Base-by-base conservation (phyloP, 2,113 vertebrate genomes). In the Seriola dumerili region DNA sequence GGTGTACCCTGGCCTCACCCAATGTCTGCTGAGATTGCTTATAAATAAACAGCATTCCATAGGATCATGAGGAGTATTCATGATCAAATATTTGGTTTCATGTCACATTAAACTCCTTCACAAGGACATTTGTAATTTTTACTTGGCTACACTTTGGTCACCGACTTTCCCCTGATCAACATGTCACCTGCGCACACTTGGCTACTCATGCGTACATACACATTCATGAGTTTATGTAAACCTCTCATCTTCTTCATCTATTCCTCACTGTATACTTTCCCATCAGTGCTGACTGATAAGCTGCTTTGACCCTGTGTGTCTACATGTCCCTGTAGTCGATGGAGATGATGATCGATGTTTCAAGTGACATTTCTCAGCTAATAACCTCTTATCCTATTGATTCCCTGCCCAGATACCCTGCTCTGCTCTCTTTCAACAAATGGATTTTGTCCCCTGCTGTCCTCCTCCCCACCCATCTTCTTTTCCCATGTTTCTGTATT, bases 381-480 rank as follows among this genome's bases (percentile, higher is more conserved):
- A 93, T 93, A 93, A 91, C 91, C 93, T 94, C 91, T 93, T 93
- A 93, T 93, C 90, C 92, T 87, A 92, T 93, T 87, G 91, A 94
- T 93, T 90, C 83, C 21, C 86, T 73, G 78, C 69, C 81, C 70
- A 90, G 85, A 89, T 93, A 87, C 83, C 78, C 86, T 78, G 81
- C 77, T 88, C 85, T 85, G 78, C 81, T 86, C 86, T 81, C 71
- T 90, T 92, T 85, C 85, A 87, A 87, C 78, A 89, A 92, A 93
- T 92, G 54, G 85, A 93, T 88, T 90, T 73, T 88, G 77, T 87
- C 71, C 76, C 73, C 79, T 42, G 78, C 77, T 76, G 73, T 91
- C 80, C 88, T 91, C 89, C 73, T 77, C 23, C 6, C n/a, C 40
- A 76, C 66, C 50, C 58, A 70, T 85, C 46, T 78, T 80, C 44